Percentiles rank a stretch among this genome's conserved stretches.
Evolutionary conservation across 2,797 vertebrate genomes (phyloP).

Genomic region (Thaleichthys pacificus): DNA sequence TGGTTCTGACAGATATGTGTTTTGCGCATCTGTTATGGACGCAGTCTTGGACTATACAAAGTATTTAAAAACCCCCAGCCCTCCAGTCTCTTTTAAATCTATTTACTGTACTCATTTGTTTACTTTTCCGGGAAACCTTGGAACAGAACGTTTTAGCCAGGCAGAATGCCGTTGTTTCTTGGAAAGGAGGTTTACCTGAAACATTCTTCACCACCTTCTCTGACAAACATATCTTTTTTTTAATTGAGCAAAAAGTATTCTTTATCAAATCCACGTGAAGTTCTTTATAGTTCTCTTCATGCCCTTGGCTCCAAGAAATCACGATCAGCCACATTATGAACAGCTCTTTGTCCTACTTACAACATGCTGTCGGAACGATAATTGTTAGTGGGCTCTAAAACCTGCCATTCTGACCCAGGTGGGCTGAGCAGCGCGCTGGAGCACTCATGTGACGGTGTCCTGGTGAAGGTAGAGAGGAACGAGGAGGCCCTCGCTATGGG

Average conservation of each 20-base stretch:
- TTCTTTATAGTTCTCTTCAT: slow-evolving; percentile 10
- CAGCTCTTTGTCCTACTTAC: slow-evolving; percentile 29
- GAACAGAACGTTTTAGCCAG: not conserved
- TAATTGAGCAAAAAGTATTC: too few relatives aligned
- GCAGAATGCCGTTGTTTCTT: not conserved
- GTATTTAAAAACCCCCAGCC: not conserved
- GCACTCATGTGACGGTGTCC: not conserved
- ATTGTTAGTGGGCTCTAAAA: slow-evolving; percentile 65
- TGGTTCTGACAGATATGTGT: not conserved
- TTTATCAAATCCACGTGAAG: not conserved
- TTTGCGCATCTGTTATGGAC: too few relatives aligned
- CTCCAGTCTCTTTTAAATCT: too few relatives aligned
- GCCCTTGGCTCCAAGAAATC: not conserved
- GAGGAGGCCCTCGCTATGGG: not conserved
- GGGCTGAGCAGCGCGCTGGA: not conserved
- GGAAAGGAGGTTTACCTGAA: not conserved
- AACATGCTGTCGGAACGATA: slow-evolving; percentile 17
- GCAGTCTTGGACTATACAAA: too few relatives aligned
- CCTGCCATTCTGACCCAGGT: slow-evolving; percentile 45
- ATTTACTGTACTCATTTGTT: not conserved
- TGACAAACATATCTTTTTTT: not conserved
- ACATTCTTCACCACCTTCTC: not conserved
- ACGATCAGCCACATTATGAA: not conserved
- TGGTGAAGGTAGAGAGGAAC: not conserved
- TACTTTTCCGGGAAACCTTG: not conserved